Evolutionary conservation across 1,140 invertebrate genomes (phyloP).

Genomic region (Saccostrea echinata): DNA sequence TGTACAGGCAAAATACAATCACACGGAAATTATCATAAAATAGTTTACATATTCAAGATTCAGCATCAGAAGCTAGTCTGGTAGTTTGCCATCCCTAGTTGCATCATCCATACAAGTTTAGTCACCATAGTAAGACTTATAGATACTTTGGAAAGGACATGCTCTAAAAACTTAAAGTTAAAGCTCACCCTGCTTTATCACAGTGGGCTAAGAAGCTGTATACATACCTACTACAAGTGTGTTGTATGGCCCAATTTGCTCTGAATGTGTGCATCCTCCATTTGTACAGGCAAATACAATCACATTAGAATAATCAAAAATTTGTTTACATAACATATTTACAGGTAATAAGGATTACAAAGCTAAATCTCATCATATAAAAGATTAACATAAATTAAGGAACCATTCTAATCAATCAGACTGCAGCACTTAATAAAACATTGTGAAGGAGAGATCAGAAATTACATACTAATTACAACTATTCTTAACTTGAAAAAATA

Average conservation of each 20-base stretch:
- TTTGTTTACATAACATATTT: not conserved
- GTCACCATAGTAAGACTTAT: no score
- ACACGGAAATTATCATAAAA: not conserved
- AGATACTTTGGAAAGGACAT: no score
- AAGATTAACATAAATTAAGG: not conserved
- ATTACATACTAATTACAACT: not conserved
- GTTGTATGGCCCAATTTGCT: conserved; percentile 10
- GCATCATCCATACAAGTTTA: no score
- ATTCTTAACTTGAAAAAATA: not conserved
- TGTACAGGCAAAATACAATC: conserved; percentile 18
- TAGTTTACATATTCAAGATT: no score
- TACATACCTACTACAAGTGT: not conserved
- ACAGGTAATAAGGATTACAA: not conserved
- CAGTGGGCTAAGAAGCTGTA: no score
- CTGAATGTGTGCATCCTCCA: conserved; percentile 38
- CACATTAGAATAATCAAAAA: conserved; percentile 13
- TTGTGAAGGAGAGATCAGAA: no score
- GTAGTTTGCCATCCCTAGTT: no score
- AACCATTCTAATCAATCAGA: not conserved
- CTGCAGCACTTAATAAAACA: no score
- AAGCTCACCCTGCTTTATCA: no score
- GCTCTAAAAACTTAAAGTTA: no score
- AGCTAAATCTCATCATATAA: not conserved
- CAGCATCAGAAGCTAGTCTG: no score
- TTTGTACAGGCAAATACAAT: conserved; percentile 31